Percentiles rank a stretch among this genome's conserved stretches.
Evolutionary conservation across 2,113 vertebrate species (phyloP).

Genomic region (Serinus canaria): DNA sequence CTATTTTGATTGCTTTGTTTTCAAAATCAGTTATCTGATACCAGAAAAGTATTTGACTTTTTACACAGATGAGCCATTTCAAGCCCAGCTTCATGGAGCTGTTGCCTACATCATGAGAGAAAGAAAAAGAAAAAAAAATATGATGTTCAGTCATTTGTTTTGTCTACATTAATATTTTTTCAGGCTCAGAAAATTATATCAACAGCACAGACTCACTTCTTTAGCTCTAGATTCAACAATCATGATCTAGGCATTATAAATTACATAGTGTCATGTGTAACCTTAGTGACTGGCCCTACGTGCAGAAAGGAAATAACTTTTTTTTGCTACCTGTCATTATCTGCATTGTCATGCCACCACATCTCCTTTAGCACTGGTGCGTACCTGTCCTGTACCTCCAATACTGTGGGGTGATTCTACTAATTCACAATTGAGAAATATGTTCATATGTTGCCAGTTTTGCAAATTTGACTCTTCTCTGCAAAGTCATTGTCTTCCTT

Average conservation of each 20-base stretch:
- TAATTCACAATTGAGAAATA: background rate
- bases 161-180: background rate
- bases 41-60: background rate
- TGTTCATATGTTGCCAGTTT: background rate
- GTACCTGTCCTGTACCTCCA: background rate
- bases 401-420: background rate
- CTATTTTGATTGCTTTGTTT: conserved; percentile 1
- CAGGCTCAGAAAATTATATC: background rate
- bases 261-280: background rate
- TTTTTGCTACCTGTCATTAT: background rate
- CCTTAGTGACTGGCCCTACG: background rate
- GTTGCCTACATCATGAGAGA: background rate
- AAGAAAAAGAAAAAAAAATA: background rate
- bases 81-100: background rate
- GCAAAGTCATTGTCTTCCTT: background rate
- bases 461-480: background rate
- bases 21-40: background rate
- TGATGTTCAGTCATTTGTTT: background rate
- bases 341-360: background rate
- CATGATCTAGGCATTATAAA: background rate
- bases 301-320: background rate
- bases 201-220: background rate
- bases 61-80: background rate
- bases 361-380: background rate
- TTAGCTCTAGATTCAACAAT: background rate